A percentile compares a stretch with the other conserved stretches of the same genome.
Conservation (phyloP, 1,140 invertebrate genomes). For the Anthonomus grandis region DNA sequence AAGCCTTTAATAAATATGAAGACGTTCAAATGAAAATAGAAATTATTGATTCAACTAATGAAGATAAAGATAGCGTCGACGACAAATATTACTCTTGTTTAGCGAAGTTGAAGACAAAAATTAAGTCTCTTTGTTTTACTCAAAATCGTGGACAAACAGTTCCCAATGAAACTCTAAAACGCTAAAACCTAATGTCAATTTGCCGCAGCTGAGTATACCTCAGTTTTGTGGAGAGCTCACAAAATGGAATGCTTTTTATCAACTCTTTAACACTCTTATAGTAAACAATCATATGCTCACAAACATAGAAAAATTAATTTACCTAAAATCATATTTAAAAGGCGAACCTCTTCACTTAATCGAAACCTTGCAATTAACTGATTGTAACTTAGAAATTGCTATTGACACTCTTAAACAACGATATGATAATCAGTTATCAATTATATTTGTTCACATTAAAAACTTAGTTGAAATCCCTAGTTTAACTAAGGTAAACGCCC, state of each 20-base stretch:
- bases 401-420: no score
- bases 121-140: not conserved
- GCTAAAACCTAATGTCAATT: not conserved
- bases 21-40: no score
- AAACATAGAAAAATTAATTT: slow-evolving; percentile 1
- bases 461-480: no score
- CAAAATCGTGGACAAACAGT: not conserved
- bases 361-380: no score
- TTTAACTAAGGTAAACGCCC: no score
- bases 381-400: no score
- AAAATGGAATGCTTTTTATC: slow-evolving; percentile 2
- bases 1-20: not conserved
- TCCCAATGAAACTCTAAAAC: not conserved
- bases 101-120: not conserved
- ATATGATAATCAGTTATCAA: no score
- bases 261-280: not conserved
- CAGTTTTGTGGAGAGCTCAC: not conserved
- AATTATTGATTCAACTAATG: not conserved
- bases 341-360: not conserved
- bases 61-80: not conserved
- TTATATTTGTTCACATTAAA: no score
- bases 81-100: not conserved
- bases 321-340: no score
- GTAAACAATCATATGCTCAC: not conserved
- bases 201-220: not conserved